Conservation (phyloP, 2,113 vertebrate genomes). For the Gymnobelideus leadbeateri region DNA sequence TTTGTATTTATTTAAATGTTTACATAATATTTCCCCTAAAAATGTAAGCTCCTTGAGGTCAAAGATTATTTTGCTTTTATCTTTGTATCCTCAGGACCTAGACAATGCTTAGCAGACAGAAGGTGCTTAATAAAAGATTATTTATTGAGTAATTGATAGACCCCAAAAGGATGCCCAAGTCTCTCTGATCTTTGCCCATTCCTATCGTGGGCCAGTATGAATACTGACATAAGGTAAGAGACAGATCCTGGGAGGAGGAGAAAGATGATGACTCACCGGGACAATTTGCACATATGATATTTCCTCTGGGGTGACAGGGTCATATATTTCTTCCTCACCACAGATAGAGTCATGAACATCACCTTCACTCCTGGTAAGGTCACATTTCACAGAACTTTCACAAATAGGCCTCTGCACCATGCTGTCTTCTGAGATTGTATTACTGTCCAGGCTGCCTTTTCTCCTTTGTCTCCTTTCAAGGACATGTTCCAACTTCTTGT, state of each 20-base stretch:
- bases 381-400: neutral
- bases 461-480: neutral
- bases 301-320: neutral
- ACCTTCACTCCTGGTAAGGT: neutral
- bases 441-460: neutral
- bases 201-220: neutral
- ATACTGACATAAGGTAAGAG: neutral
- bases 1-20: too few relatives aligned
- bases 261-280: constrained; percentile 1
- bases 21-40: too few relatives aligned
- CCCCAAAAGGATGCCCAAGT: too few relatives aligned
- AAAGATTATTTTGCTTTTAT: too few relatives aligned
- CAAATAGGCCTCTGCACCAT: too few relatives aligned
- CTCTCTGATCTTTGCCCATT: too few relatives aligned
- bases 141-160: too few relatives aligned
- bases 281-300: neutral
- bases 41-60: too few relatives aligned
- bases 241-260: neutral
- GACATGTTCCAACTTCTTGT: neutral
- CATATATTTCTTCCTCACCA: neutral
- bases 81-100: too few relatives aligned
- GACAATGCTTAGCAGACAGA: too few relatives aligned
- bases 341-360: neutral
- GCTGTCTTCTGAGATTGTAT: neutral
- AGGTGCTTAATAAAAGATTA: too few relatives aligned